Base-by-base conservation (phyloP, 2,888 invertebrate genomes). In the Gymnoscelis rufifasciata region DNA sequence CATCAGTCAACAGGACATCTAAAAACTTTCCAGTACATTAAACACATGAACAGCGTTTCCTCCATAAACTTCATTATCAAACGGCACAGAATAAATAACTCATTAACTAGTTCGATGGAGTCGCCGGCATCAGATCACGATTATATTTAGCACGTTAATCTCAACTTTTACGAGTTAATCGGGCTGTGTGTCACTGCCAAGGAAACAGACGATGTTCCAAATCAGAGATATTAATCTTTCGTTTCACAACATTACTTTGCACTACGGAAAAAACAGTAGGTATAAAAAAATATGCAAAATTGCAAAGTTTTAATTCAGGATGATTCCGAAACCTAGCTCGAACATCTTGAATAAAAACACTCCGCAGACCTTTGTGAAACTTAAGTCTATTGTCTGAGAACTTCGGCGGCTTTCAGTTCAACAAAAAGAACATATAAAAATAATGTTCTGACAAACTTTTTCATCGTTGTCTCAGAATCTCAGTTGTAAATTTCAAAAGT, bases 151-250 rank as follows among this genome's bases (percentile, higher is more conserved):
- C 53, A 39, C 51, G 39, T 56, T 57, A 62, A 58, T 66, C 56
- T 33, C 24, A 59, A 62, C 58, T 56, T 36, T 30, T 50, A 57
- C 56, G 56, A 54, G 56, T 59, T 61, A 56, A 60, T 62, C 57
- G 56, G 58, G 40, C 48, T 54, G 54, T 51, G 50, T 59, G 66
- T 64, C 67, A 69, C 56, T 67, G 68, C 64, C 68, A 68, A 66
- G 61, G 65, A 46, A 56, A 60, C 49, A 52, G 35, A 19, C 19
- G 5, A 19, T 47, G 52, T 51, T 52, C 31, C 24, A 39, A n/a
- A 38, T 0, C 15, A 42, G 38, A 56, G 30, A 44, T 55, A 60
- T 56, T 59, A 57, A 59, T 63, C 59, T 57, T 39, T 44, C 53
- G 52, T 59, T 50, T 55, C 51, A 56, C 49, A 53, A 47, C 10